Evolutionary conservation across 2,888 invertebrate genomes (phyloP).

Genomic region (Pheosia tremula): DNA sequence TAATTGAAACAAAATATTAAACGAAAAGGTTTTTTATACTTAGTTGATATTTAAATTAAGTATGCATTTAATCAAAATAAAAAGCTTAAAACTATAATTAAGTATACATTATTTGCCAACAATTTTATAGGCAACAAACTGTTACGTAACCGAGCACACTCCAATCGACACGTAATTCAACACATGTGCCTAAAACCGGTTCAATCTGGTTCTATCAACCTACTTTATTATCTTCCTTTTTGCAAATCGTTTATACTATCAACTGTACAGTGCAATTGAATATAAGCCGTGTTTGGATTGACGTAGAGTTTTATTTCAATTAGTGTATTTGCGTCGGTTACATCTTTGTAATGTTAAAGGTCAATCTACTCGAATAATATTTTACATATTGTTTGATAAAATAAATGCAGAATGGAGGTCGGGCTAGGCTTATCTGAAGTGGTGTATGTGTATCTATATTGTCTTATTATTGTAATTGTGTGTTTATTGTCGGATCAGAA

Average conservation of each 20-base stretch:
- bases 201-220: conserved; percentile 63
- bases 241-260: conserved; percentile 64
- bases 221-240: conserved; percentile 74
- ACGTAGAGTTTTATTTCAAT: conserved; percentile 22
- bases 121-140: conserved; percentile 5
- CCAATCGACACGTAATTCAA: conserved; percentile 48
- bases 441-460: conserved; percentile 44
- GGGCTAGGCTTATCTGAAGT: conserved; percentile 52
- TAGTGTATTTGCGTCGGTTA: conserved; percentile 24
- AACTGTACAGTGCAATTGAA: conserved; percentile 19
- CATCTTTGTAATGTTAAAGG: conserved; percentile 30
- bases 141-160: conserved; percentile 29
- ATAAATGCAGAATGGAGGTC: conserved; percentile 71
- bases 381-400: conserved; percentile 63
- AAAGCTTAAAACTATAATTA: conserved; percentile 10
- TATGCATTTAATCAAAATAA: conserved; percentile 10
- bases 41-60: too few species aligned
- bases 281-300: conserved; percentile 16
- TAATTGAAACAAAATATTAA: too few species aligned
- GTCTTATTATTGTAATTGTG: conserved; percentile 46
- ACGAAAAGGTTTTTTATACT: too few species aligned
- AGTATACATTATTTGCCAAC: not conserved
- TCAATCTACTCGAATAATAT: conserved; percentile 72
- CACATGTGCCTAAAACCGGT: conserved; percentile 52
- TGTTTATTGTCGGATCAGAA: conserved; percentile 24